phyloP scores from a whole-genome alignment of 1,140 invertebrate genomes.

The Calephelis virginiensis region DNA sequence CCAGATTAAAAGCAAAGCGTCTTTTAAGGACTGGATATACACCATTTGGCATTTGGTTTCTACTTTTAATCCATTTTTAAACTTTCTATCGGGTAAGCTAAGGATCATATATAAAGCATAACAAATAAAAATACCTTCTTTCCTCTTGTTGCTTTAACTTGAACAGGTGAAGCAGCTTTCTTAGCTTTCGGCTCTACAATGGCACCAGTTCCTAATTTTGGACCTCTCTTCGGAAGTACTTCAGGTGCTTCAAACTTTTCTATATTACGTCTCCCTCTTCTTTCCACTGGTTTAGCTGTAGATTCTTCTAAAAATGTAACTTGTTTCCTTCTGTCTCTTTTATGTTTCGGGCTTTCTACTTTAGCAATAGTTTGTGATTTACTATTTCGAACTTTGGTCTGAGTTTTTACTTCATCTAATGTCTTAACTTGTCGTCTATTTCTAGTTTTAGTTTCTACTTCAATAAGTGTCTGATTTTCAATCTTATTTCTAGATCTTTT shows the following conservation, averaged over 20 bases:
- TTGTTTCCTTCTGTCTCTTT: background rate
- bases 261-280: constrained; percentile 9
- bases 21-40: too few relatives aligned
- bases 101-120: too few relatives aligned
- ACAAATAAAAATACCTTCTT: constrained; percentile 17
- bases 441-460: constrained; percentile 2
- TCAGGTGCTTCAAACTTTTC: constrained; percentile 5
- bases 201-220: background rate
- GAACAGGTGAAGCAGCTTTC: constrained; percentile 3
- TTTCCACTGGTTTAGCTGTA: background rate
- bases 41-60: too few relatives aligned
- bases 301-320: constrained; percentile 10
- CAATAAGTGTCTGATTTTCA: constrained; percentile 1
- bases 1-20: too few relatives aligned
- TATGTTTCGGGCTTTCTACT: background rate
- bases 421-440: background rate
- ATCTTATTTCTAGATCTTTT: constrained; percentile 7
- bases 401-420: background rate
- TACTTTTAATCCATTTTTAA: too few relatives aligned
- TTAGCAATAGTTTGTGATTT: background rate
- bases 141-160: constrained; percentile 17
- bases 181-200: background rate
- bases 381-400: constrained; percentile 1
- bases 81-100: too few relatives aligned
- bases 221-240: background rate